Conservation (phyloP, 2,113 vertebrate genomes). For the Pseudopodoces humilis region DNA sequence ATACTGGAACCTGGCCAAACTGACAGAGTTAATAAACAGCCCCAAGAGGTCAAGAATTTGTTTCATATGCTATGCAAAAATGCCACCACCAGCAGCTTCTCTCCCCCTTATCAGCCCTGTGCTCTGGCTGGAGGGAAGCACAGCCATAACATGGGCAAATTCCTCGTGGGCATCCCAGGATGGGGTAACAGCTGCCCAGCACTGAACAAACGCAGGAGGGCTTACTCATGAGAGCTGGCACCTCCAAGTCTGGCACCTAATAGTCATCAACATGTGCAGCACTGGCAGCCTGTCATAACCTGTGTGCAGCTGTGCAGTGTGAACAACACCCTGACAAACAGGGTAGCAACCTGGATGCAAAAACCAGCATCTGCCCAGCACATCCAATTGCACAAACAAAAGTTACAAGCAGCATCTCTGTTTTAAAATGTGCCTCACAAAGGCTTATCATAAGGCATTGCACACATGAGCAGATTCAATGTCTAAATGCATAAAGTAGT, state of each 20-base stretch:
- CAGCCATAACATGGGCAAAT: neutral
- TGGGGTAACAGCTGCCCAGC: neutral
- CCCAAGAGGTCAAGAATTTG: constrained; percentile 23
- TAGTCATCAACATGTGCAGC: neutral
- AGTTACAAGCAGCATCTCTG: neutral
- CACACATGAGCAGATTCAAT: neutral
- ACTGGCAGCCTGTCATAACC: neutral
- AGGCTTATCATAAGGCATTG: neutral
- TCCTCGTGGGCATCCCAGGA: rapidly evolving
- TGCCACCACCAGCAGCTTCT: neutral
- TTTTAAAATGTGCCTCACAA: neutral
- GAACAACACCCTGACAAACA: neutral
- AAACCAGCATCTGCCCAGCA: neutral
- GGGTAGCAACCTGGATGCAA: neutral
- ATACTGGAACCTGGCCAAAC: constrained; percentile 16
- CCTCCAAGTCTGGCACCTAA: neutral
- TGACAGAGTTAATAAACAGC: constrained; percentile 32
- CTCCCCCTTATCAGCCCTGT: neutral
- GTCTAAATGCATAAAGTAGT: neutral
- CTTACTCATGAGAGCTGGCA: neutral
- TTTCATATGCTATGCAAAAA: constrained; percentile 4
- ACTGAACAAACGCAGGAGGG: neutral
- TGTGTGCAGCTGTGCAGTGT: neutral
- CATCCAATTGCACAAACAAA: neutral
- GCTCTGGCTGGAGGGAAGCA: neutral